Evolutionary conservation across 2,797 vertebrate species (phyloP).

Genomic region (Gymnoscopelus microlampas): DNA sequence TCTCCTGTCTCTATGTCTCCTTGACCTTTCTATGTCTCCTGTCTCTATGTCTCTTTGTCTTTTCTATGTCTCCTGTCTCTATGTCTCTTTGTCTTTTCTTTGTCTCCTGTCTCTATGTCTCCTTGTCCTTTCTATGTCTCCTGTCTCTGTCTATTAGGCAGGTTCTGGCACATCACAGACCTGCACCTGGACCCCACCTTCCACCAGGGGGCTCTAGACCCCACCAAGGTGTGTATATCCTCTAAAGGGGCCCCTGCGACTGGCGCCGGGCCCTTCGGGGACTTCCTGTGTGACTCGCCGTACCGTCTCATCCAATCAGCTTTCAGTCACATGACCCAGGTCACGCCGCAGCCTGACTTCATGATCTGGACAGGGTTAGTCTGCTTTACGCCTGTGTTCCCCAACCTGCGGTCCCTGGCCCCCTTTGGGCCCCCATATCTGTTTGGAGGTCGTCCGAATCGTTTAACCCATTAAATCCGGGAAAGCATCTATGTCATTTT

Average conservation of each 20-base stretch:
- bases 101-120: neutral
- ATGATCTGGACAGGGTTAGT: constrained; percentile 91
- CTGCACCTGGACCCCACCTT: constrained; percentile 95
- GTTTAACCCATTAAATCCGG: too few species aligned
- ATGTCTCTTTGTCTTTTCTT: neutral
- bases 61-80: too few species aligned
- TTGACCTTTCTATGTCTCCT: too few species aligned
- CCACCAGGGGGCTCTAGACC: constrained; percentile 84
- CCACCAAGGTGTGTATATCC: constrained; percentile 91
- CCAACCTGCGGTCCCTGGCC: neutral
- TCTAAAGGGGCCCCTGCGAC: constrained; percentile 89
- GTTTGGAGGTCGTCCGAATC: too few species aligned
- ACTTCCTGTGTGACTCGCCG: constrained; percentile 93
- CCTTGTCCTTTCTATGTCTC: neutral
- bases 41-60: too few species aligned
- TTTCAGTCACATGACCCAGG: constrained; percentile 85
- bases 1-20: too few species aligned
- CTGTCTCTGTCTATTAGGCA: constrained; percentile 70
- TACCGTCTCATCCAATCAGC: constrained; percentile 94
- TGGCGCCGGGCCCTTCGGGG: constrained; percentile 88
- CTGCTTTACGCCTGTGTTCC: constrained; percentile 6
- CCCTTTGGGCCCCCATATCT: too few species aligned
- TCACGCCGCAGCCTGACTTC: constrained; percentile 85
- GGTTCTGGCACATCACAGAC: constrained; percentile 97
- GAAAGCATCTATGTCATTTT: too few species aligned